phyloP scores from a whole-genome alignment of 2,888 invertebrate genomes.

The Linnaemya vulpina region DNA sequence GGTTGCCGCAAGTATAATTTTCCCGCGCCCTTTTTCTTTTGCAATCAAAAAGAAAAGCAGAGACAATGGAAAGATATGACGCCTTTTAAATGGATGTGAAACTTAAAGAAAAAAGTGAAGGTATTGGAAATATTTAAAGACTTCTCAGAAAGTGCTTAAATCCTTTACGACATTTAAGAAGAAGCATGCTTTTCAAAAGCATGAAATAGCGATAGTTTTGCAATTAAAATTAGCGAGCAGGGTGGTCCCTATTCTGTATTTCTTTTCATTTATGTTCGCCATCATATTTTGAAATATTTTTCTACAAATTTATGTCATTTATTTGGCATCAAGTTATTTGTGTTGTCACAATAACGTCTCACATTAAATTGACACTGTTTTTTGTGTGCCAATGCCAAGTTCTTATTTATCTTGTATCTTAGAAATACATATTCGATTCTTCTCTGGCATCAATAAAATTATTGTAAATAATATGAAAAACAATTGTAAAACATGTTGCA shows the following conservation, averaged over 20 bases:
- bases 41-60: background rate
- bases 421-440: background rate
- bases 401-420: background rate
- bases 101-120: background rate
- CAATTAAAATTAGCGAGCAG: too few relatives aligned
- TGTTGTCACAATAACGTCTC: background rate
- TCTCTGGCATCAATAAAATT: background rate
- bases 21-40: background rate
- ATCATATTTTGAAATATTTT: background rate
- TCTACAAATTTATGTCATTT: background rate
- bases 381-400: background rate
- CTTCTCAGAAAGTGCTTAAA: background rate
- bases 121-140: background rate
- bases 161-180: too few relatives aligned
- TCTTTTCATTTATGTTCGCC: too few relatives aligned
- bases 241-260: too few relatives aligned
- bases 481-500: too few relatives aligned
- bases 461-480: background rate
- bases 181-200: too few relatives aligned
- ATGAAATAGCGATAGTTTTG: too few relatives aligned
- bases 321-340: background rate
- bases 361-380: slow-evolving; percentile 1
- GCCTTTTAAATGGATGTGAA: background rate
- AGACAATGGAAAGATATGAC: background rate
- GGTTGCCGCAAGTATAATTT: background rate